A percentile compares a stretch with the other conserved stretches of the same genome.
Evolutionary conservation across 2,113 vertebrate species (phyloP).

Genomic region (Petrocephalus microphthalmus): DNA sequence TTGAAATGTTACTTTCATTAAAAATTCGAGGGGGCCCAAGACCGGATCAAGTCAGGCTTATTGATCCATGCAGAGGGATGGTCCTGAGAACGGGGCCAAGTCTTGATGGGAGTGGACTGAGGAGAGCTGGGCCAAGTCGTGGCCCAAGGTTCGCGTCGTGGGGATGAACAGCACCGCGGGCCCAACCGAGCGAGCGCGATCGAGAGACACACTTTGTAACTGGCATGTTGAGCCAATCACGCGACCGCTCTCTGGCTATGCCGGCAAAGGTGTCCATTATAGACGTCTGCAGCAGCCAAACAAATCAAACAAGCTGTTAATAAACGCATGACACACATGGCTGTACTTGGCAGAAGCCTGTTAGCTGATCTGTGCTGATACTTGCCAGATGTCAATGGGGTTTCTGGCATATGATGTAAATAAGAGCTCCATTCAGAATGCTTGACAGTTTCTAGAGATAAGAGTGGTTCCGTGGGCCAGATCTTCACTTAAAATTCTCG

Average conservation of each 20-base stretch:
- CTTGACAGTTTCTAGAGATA: slow-evolving; percentile 1
- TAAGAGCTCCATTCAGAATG: neutral
- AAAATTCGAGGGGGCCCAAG: neutral
- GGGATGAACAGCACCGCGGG: neutral
- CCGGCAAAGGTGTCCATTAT: neutral
- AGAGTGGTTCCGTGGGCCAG: neutral
- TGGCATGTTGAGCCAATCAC: neutral
- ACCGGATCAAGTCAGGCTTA: neutral
- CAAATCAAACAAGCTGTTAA: neutral
- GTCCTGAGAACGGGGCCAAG: neutral
- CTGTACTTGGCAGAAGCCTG: neutral
- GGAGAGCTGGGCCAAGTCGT: neutral
- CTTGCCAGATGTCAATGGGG: neutral
- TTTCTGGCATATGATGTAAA: neutral
- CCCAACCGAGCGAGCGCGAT: neutral
- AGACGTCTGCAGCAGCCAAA: neutral
- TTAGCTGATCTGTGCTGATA: neutral
- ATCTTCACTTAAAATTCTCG: neutral
- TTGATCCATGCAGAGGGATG: neutral
- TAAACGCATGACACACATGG: neutral
- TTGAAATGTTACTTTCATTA: neutral
- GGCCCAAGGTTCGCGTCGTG: neutral
- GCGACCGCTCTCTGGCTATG: neutral
- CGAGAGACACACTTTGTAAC: neutral
- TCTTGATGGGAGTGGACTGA: neutral